Evolutionary conservation across 2,797 vertebrate species (phyloP), one percentile per base, ranked within the genome.

Genomic region (Acrocephalus scirpaceus): DNA sequence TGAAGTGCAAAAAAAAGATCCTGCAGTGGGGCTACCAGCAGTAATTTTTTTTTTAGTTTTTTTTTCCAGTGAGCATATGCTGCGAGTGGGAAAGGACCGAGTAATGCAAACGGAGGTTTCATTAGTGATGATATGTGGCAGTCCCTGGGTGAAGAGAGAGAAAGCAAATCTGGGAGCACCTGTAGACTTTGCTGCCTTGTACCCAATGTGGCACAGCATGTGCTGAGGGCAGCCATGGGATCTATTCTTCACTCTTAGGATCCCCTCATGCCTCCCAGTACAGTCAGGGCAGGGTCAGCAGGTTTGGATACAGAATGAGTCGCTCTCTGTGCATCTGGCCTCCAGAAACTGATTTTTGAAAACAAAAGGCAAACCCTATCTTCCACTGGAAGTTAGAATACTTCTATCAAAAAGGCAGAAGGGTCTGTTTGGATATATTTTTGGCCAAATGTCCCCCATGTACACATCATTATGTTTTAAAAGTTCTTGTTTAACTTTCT

Each of bases 1-100:
- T 94, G 79, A 96, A 96, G 92, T 95, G 97, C 88, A 97, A 96
- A 96, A 97, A 96, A 92, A 88, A 93, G 47, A 93, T 95, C 58
- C 70, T 92, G 91, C 86, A 95, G 48, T 96, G 95, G 97, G 94
- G 94, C 90, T 93, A 92, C 86, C 60, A 92, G 69, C 93, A 87
- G 84, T 84, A 82, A 92, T 85, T 30, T 56, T 30, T 56, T 30
- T 83, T 86, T 88, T 38, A 5, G 21, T 5, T 69, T 90, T 91
- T 96, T 96, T 94, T 95, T 60, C 70, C 94, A 84, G 65, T 9
- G 84, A 97, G 95, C 95, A 96, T 97, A 96, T 97, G 96, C 93
- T 97, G 90, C 7, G 57, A 92, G 94, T 93, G 86, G 95, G 92
- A 96, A 96, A 96, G 95, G 97, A 90, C 57, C 10, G 2, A 85